Percentiles rank a stretch among this genome's conserved stretches.
These are phyloP conservation scores for Zosterops borbonicus DNA, from an alignment of 2,113 vertebrate species.

Conservation along the genomic window DNA sequence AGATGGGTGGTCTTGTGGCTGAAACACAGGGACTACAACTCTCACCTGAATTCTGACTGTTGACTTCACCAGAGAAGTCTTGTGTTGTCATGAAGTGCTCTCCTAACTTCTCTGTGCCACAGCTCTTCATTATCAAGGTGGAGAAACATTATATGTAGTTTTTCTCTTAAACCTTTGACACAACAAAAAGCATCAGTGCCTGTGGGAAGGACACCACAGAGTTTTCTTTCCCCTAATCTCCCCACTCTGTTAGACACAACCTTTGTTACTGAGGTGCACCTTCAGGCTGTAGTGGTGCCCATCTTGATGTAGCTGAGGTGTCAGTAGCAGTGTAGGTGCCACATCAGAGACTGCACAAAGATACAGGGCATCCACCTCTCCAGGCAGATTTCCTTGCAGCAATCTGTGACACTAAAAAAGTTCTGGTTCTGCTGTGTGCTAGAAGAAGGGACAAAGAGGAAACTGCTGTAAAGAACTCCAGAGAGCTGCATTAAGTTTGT, in stretches of 20 bases:
- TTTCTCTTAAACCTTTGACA: not conserved
- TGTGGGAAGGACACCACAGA: not conserved
- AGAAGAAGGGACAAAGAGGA: not conserved
- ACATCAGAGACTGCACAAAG: too few species aligned
- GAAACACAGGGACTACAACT: not conserved
- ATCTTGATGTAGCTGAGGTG: not conserved
- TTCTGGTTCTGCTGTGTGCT: not conserved
- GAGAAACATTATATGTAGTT: not conserved
- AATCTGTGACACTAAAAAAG: not conserved
- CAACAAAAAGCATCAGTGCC: not conserved
- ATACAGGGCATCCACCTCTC: not conserved
- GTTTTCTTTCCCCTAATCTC: not conserved
- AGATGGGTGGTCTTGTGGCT: not conserved
- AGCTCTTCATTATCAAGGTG: not conserved
- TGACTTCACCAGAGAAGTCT: not conserved
- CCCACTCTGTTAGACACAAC: not conserved
- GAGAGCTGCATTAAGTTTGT: not conserved
- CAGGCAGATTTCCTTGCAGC: not conserved
- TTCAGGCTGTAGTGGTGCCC: accelerated
- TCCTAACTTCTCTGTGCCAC: not conserved
- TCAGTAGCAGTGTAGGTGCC: not conserved
- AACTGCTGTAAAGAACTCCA: not conserved
- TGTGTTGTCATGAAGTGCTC: not conserved
- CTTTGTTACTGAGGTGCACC: not conserved
- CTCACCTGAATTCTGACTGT: not conserved